A percentile compares a stretch with the other conserved stretches of the same genome.
Evolutionary conservation across 2,888 invertebrate genomes (phyloP).

Genomic region (Copidosoma aretas): DNA sequence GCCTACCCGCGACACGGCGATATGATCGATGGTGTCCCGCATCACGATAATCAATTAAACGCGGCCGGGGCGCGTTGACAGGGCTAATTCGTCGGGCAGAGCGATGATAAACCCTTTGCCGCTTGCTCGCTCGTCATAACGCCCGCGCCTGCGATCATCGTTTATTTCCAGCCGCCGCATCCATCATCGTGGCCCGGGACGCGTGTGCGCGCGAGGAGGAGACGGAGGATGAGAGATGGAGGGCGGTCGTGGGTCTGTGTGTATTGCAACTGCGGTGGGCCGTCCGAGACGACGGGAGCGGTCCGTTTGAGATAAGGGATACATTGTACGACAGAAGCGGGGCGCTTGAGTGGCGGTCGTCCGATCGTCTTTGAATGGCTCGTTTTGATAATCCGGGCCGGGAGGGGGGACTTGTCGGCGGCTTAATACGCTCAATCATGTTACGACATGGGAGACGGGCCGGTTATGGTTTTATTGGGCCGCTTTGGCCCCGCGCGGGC

Average conservation of each 20-base stretch:
- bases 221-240: no score
- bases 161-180: conserved; percentile 34
- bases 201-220: no score
- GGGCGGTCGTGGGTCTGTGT: no score
- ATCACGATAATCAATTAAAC: conserved; percentile 56
- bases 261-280: no score
- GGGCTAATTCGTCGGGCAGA: conserved; percentile 53
- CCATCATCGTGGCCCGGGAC: conserved; percentile 24
- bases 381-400: no score
- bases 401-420: conserved; percentile 3
- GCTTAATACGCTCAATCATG: conserved; percentile 22
- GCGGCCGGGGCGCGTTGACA: conserved; percentile 48
- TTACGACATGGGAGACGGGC: no score
- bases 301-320: background rate
- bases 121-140: conserved; percentile 48
- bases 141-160: conserved; percentile 36
- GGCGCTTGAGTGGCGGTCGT: no score
- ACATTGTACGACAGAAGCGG: background rate
- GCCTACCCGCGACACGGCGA: conserved; percentile 17
- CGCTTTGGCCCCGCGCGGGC: no score
- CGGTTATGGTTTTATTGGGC: conserved; percentile 3
- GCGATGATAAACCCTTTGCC: conserved; percentile 46
- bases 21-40: conserved; percentile 48
- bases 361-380: no score
- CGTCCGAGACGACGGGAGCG: background rate